These are phyloP conservation scores for Sorex maritimensis DNA, from an alignment of 2,797 vertebrate genomes.

Conservation along the genomic window DNA sequence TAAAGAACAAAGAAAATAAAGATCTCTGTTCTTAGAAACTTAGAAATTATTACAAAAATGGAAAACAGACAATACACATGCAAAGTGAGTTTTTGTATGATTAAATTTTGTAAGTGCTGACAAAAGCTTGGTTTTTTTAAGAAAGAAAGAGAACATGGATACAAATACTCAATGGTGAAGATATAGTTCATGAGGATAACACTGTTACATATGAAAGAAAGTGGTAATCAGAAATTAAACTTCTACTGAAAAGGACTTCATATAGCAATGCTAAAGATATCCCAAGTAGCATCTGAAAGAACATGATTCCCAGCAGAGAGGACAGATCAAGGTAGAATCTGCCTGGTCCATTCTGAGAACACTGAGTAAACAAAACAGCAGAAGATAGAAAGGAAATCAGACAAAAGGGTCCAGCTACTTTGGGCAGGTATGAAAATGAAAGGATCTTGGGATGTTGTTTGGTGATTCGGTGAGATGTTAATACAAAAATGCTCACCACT, in stretches of 20 bases:
- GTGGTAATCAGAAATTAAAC: background rate
- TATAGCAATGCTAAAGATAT: background rate
- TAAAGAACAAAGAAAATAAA: background rate
- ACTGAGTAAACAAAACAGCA: background rate
- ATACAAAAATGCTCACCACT: background rate
- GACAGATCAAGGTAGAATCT: background rate
- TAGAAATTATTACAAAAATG: background rate
- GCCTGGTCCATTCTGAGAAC: background rate
- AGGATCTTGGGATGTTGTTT: background rate
- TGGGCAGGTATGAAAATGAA: background rate
- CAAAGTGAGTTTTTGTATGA: background rate
- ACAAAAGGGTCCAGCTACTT: background rate
- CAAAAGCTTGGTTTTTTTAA: no score
- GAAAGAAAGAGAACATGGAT: background rate
- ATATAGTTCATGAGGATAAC: background rate
- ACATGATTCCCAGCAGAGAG: background rate
- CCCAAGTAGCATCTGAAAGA: background rate
- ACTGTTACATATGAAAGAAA: background rate
- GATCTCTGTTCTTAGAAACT: background rate
- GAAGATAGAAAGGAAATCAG: background rate
- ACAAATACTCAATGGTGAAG: background rate
- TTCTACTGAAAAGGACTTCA: background rate
- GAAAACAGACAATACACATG: background rate
- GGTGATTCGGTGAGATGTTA: background rate
- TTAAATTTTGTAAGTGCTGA: background rate